Evolutionary conservation across 1,140 invertebrate species (phyloP), one percentile per base, ranked within the genome.

Genomic region (Drepana arcuata): DNA sequence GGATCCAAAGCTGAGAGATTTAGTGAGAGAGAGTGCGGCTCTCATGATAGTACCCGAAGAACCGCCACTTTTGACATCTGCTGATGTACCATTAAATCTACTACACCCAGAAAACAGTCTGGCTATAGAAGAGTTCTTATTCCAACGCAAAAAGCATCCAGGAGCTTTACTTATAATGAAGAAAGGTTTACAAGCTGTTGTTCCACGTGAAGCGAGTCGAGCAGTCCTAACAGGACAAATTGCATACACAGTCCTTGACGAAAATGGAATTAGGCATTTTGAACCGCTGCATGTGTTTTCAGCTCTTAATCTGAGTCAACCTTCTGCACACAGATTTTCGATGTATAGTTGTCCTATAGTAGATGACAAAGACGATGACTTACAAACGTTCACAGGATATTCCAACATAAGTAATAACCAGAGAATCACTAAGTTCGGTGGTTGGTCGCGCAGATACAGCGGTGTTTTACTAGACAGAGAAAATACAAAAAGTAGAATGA

Each of bases 71-170:
- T 64, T 86, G 39, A 88, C 86, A 2, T 92, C 91, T 2, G 85
- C 72, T 16, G 89, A 91, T 34, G 86, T 93, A 13, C 91, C 91
- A 1, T 78, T 85, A 1, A 85, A 85, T 30, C 66, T 92, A 13
- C 83, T 93, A 16, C 80, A 86, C 39, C 84, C 85, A 0, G 86
- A 90, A 51, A 92, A 92, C 50, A 87, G 86, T 56, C 69, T 93
- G 2, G 91, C 91, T 0, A 91, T 92, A 69, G 91, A 93, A 74
- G 90, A 93, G 31, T 91, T 90, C 51, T 58, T 93, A n/a, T 83
- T 89, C 43, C 85, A 86, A 48, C 83, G 86, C 34, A 87, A 78
- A 46, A 85, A 86, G 30, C 84, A 86, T 45, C 71, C 84, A 1
- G 84, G 87, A 0, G 88, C 90, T 1, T 85, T 92, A 18, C 85